These are phyloP conservation scores for Aegithalos caudatus DNA, from an alignment of 2,113 vertebrate species.

Conservation along the genomic window DNA sequence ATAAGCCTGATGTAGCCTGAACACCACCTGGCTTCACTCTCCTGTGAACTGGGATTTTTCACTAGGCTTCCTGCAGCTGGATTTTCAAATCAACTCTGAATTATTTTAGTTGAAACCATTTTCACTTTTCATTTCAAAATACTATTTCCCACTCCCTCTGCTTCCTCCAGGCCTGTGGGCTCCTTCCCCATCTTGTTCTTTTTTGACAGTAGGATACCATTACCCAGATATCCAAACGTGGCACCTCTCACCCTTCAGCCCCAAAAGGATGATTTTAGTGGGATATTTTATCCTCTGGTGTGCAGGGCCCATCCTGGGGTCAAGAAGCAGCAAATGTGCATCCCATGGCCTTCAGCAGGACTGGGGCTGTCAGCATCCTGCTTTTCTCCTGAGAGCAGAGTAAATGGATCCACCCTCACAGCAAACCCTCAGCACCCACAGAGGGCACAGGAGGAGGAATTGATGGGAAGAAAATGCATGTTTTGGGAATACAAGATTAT, in stretches of 20 bases:
- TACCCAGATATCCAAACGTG: neutral
- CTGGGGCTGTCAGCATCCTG: neutral
- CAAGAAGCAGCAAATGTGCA: neutral
- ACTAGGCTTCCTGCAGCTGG: neutral
- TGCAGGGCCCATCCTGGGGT: neutral
- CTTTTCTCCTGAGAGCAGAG: neutral
- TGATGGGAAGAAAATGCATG: neutral
- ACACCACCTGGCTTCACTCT: neutral
- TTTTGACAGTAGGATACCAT: neutral
- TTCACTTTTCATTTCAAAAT: neutral
- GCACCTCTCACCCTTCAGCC: neutral
- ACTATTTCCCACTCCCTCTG: neutral
- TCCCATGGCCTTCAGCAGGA: neutral
- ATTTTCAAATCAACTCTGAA: neutral
- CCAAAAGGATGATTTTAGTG: neutral
- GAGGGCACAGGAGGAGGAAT: neutral
- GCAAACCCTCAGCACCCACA: neutral
- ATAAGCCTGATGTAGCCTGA: neutral
- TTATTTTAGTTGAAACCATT: neutral
- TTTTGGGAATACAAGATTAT: neutral
- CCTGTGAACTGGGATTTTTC: neutral
- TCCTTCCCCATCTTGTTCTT: neutral
- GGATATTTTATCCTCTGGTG: neutral
- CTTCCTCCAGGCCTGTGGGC: neutral
- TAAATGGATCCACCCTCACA: neutral